Percentiles rank a stretch among this genome's conserved stretches.
These are phyloP conservation scores for Macquaria australasica DNA, from an alignment of 2,113 vertebrate species.

Conservation along the genomic window DNA sequence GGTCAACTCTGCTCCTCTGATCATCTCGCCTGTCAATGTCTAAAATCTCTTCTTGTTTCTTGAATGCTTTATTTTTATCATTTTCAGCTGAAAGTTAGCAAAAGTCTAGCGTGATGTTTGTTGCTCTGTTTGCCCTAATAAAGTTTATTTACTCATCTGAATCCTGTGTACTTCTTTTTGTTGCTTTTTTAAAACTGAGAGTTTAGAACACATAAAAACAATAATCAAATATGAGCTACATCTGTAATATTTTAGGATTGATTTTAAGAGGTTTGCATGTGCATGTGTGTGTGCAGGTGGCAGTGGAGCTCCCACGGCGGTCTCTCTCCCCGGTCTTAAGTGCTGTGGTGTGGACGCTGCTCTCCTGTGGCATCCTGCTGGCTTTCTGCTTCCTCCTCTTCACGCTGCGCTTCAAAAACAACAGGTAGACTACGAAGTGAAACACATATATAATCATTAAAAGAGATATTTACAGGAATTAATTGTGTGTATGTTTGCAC, in stretches of 20 bases:
- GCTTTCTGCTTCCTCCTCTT: slow-evolving; percentile 91
- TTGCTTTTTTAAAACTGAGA: neutral
- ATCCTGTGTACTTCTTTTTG: neutral
- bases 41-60: slow-evolving; percentile 13
- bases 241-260: neutral
- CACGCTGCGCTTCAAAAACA: slow-evolving; percentile 94
- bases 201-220: neutral
- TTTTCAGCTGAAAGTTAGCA: neutral
- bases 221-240: neutral
- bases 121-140: slow-evolving; percentile 54
- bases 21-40: slow-evolving; percentile 60
- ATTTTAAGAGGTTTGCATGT: slow-evolving; percentile 41
- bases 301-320: slow-evolving; percentile 65
- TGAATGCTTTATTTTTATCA: neutral
- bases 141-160: slow-evolving; percentile 30
- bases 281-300: slow-evolving; percentile 65
- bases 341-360: slow-evolving; percentile 90
- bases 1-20: slow-evolving; percentile 74
- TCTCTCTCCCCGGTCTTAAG: slow-evolving; percentile 83
- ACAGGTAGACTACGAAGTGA: slow-evolving; percentile 86
- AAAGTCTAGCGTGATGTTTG: slow-evolving; percentile 3
- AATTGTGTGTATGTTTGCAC: neutral
- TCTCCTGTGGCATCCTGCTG: slow-evolving; percentile 91
- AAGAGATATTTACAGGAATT: neutral
- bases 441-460: neutral